Base-by-base conservation (phyloP, 2,113 vertebrate species). In the Crotophaga sulcirostris region DNA sequence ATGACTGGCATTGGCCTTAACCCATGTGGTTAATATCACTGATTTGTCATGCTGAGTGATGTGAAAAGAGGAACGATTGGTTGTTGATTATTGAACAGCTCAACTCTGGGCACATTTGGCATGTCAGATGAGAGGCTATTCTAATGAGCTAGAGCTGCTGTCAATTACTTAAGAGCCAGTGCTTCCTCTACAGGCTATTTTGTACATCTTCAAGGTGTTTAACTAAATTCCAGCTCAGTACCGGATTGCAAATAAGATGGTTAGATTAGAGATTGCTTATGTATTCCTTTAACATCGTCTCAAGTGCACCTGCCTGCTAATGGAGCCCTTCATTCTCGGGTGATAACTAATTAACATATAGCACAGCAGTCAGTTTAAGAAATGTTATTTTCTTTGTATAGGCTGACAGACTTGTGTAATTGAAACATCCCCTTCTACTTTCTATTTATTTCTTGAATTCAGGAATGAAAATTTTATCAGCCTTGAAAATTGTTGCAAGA, bases 11-110 rank as follows among this genome's bases (percentile, higher is more conserved):
- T 58, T 97, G 96, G 95, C 94, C 94, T 97, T 98, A 98, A 97
- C 97, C 97, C 84, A 62, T 98, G 97, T 97, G 97, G 95, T 91
- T 98, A 97, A 97, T 97, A 98, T 97, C 95, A 97, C 97, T 96
- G 97, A 97, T 98, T 97, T 97, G 97, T 98, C 97, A 98, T 92
- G 84, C 89, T 96, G 97, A 97, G 94, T 97, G 95, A 96, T 80
- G 93, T 95, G 97, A 93, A 77, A 96, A 97, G 90, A 97, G 94
- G 93, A 97, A 96, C 93, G 74, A 98, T 98, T 96, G 97, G 96
- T 97, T 96, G 95, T 89, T 98, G 97, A 97, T 98, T 97, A 98
- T 98, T 97, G 97, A 98, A 79, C 82, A 85, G 91, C 96, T 98
- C 98, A 97, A 97, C 95, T 64, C 80, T 90, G 95, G 96, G 94